Conservation (phyloP, 2,113 vertebrate species). For the Condylura cristata region DNA sequence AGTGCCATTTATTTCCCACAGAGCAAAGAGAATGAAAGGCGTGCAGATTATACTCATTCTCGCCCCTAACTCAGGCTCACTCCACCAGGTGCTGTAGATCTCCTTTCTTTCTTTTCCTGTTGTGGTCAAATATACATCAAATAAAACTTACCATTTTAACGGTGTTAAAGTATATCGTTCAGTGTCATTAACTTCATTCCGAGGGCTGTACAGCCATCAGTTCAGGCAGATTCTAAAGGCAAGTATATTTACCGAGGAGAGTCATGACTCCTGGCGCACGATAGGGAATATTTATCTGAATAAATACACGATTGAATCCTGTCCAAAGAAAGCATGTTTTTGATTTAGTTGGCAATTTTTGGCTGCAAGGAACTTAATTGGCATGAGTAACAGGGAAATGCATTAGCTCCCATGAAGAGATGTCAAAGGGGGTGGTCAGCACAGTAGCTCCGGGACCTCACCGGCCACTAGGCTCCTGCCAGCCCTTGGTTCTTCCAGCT, state of each 20-base stretch:
- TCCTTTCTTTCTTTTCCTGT: background rate
- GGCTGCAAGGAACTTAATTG: background rate
- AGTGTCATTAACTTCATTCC: background rate
- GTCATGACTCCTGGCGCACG: background rate
- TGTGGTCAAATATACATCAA: background rate
- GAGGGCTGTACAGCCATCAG: background rate
- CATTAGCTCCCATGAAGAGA: background rate
- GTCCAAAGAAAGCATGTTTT: background rate
- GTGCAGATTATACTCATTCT: background rate
- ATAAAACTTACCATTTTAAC: background rate
- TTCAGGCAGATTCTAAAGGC: slow-evolving; percentile 7
- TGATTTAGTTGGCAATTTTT: background rate
- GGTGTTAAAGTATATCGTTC: background rate
- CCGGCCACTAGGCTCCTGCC: background rate
- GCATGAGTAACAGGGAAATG: background rate
- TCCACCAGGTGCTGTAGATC: background rate
- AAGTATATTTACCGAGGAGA: background rate
- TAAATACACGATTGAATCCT: background rate
- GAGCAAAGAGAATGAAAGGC: background rate
- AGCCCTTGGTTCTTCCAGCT: too few relatives aligned
- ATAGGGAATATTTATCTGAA: background rate
- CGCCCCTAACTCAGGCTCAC: background rate
- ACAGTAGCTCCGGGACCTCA: accelerated
- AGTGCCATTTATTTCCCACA: background rate
- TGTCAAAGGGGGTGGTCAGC: background rate